Evolutionary conservation across 2,113 vertebrate genomes (phyloP).

Genomic region (Coreoperca whiteheadi): DNA sequence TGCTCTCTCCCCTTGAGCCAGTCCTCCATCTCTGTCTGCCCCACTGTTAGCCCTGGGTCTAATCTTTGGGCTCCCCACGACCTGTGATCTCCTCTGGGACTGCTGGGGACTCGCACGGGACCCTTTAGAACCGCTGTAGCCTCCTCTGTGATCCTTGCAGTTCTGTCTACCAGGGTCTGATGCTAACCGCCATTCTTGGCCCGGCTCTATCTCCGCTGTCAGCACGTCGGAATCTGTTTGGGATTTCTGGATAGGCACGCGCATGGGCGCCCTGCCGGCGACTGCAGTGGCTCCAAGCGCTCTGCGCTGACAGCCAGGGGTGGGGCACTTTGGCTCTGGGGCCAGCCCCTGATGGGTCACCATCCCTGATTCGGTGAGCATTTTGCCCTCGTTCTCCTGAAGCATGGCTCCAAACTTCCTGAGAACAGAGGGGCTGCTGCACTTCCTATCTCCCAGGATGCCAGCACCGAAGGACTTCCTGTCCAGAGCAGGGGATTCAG

Average conservation of each 20-base stretch:
- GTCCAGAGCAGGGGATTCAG: constrained; percentile 75
- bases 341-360: constrained; percentile 73
- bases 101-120: constrained; percentile 58
- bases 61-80: constrained; percentile 69
- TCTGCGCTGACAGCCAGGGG: constrained; percentile 83
- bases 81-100: constrained; percentile 68
- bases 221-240: constrained; percentile 81
- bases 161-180: constrained; percentile 64
- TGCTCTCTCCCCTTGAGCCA: constrained; percentile 79
- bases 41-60: constrained; percentile 68
- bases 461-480: constrained; percentile 68
- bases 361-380: constrained; percentile 75
- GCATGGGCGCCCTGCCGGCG: constrained; percentile 69
- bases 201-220: constrained; percentile 70
- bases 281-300: constrained; percentile 68
- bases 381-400: constrained; percentile 84
- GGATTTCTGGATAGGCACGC: constrained; percentile 83
- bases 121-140: constrained; percentile 60
- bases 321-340: constrained; percentile 67
- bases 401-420: constrained; percentile 82
- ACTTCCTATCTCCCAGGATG: constrained; percentile 74
- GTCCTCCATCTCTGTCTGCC: constrained; percentile 61
- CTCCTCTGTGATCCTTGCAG: constrained; percentile 68
- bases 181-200: constrained; percentile 66
- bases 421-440: constrained; percentile 77